phyloP scores from a whole-genome alignment of 2,797 vertebrate genomes.

The Galaxias olidus region DNA sequence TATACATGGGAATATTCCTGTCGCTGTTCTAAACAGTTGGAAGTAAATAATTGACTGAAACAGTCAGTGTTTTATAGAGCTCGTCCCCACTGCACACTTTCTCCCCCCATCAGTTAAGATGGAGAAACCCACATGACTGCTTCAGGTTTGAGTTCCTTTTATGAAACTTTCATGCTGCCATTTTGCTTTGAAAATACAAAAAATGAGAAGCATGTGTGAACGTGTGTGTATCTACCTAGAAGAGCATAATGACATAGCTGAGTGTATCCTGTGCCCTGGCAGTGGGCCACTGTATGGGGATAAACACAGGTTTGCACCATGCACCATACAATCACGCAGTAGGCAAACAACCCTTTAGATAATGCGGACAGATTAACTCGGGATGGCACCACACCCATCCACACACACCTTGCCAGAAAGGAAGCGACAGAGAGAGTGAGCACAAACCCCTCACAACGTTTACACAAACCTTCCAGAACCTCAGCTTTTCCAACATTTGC shows the following conservation, averaged over 20 bases:
- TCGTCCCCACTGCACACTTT: neutral
- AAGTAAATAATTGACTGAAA: slow-evolving; percentile 7
- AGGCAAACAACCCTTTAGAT: slow-evolving; percentile 16
- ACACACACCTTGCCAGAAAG: too few relatives aligned
- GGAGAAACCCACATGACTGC: too few relatives aligned
- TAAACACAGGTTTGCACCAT: slow-evolving; percentile 13
- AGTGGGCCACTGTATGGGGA: neutral
- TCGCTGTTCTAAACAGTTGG: neutral
- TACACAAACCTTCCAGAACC: too few relatives aligned
- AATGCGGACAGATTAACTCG: slow-evolving; percentile 5
- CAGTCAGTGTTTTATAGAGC: neutral
- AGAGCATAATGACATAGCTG: neutral
- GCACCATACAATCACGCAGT: slow-evolving; percentile 2
- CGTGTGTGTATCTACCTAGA: neutral
- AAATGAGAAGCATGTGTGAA: too few relatives aligned
- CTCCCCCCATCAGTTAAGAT: too few relatives aligned
- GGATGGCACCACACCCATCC: slow-evolving; percentile 5
- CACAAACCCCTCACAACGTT: too few relatives aligned
- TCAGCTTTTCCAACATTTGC: too few relatives aligned
- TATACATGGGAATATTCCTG: neutral
- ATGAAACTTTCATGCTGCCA: too few relatives aligned
- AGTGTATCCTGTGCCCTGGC: neutral
- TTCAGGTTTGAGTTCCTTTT: too few relatives aligned
- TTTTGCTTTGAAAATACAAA: too few relatives aligned
- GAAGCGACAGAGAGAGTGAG: too few relatives aligned